Base-by-base conservation (phyloP, 2,113 vertebrate genomes). In the Melanerpes formicivorus region DNA sequence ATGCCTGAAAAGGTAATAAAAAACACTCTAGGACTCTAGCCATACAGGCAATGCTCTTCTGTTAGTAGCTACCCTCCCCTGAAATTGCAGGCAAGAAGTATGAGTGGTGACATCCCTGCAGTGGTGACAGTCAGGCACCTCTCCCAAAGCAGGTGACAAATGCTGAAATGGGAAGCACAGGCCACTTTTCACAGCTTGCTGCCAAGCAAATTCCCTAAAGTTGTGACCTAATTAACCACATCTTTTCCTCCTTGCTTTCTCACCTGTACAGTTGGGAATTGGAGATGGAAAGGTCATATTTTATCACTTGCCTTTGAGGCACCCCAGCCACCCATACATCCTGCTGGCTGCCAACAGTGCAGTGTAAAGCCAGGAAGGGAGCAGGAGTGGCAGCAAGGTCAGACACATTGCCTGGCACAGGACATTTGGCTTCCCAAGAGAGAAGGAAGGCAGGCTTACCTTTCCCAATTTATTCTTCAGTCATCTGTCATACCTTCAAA, bases 301-400 rank as follows among this genome's bases (percentile, higher is more conserved):
- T 80, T 56, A 66, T 9, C 29, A n/a, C 27, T 86, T 84, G 56
- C 63, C n/a, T 66, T 25, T 3, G 13, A 27, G 30, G 14, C 13
- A 32, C 55, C n/a, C 29, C 27, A 60, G 48, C 25, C 50, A 62
- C 59, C 11, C 0, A 3, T 27, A 58, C 11, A 74, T 29, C 54
- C 52, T 84, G 30, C 83, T 26, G 54, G 37, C 29, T 75, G 69
- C n/a, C 1, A 4, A 5, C 5, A 29, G 48, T 3, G 26, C 0
- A 1, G 30, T 0, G 0, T 0, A 0, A 46, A 56, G 29, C n/a
- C 82, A 42, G 26, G 42, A 77, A 29, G 48, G 54, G 52, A 73
- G 40, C 4, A 29, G 42, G 46, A 25, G 40, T 19, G 34, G 22
- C 23, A 86, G 34, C 32, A 72, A 67, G 58, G 78, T 34, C 27